phyloP scores from a whole-genome alignment of 2,888 invertebrate species.

The Colletes collaris region DNA sequence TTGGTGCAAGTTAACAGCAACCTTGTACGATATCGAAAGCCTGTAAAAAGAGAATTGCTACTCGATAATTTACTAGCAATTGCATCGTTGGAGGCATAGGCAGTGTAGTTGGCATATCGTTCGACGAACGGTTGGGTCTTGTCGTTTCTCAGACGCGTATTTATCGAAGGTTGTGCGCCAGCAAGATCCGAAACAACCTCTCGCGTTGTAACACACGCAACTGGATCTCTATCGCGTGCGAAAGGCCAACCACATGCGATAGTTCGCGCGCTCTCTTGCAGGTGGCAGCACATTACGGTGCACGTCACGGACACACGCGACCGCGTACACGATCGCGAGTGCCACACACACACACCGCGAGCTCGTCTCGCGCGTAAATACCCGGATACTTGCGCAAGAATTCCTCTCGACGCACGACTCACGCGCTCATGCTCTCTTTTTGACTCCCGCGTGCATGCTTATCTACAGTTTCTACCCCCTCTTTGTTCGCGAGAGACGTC shows the following conservation, averaged over 20 bases:
- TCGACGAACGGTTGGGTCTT: neutral
- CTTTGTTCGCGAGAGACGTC: neutral
- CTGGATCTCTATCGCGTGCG: constrained; percentile 59
- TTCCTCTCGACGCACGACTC: constrained; percentile 61
- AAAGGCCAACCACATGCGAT: constrained; percentile 59
- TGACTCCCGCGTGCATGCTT: constrained; percentile 37
- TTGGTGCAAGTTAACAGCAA: too few species aligned
- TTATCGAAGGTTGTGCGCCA: constrained; percentile 14
- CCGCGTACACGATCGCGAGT: constrained; percentile 13
- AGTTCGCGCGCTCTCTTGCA: constrained; percentile 60
- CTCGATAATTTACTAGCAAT: too few species aligned
- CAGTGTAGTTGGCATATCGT: neutral
- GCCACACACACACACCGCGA: constrained; percentile 10
- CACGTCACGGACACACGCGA: constrained; percentile 31
- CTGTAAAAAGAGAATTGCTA: too few species aligned
- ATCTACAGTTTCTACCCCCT: constrained; percentile 30
- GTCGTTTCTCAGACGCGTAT: neutral
- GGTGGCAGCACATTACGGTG: constrained; percentile 72
- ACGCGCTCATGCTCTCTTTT: constrained; percentile 56
- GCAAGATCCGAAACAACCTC: constrained; percentile 23
- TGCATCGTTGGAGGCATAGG: neutral
- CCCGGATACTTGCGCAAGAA: constrained; percentile 72
- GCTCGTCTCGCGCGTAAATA: constrained; percentile 61
- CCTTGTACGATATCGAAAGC: too few species aligned
- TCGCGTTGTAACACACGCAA: constrained; percentile 54